Evolutionary conservation across 2,797 vertebrate species (phyloP), one percentile per base, ranked within the genome.

Genomic region (Enteromius viviparus): DNA sequence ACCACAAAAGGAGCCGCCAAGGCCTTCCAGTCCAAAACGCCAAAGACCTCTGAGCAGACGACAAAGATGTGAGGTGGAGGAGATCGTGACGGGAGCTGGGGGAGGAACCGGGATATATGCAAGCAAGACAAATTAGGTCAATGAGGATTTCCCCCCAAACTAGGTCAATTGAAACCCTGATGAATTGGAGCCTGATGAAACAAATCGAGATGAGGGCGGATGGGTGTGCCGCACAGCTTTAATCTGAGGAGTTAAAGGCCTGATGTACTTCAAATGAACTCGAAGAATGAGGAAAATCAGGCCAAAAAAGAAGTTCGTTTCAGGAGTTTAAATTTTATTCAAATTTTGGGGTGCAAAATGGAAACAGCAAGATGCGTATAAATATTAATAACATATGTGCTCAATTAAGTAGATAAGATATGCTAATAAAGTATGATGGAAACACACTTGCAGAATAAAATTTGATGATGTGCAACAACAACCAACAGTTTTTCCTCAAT

Each of bases 121-220:
- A 81, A 72, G 81, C 69, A 68, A 69, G 42, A 60, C 85, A 88
- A 90, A 90, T 90, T 87, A 87, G 85, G 85, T 92, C 90, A 90
- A 85, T 74, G 87, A 91, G 90, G 91, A 89, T 91, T 89, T 90
- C 80, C 87, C 60, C 37, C 60, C 47, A 82, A 92, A 92, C 84
- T 92, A 87, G 92, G 91, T 90, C 90, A 91, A 91, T 87, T 90
- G 85, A 89, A 85, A 81, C 87, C 87, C 83, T 42, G 45, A 76
- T 83, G 83, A 60, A 74, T 55, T 29, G 76, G 69, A 81, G 70
- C 64, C 60, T 74, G 53, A 70, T 40, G 64, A 81, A 32, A 64
- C 10, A 15, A 32, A 80, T 78, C 65, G 9, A 53, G 42, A 69
- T 6, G 66, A 47, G 51, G 68, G 34, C 9, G 45, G 45, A 65